Evolutionary conservation across 2,797 vertebrate genomes (phyloP), one percentile per base, ranked within the genome.

Genomic region (Poeciliopsis gracilis): DNA sequence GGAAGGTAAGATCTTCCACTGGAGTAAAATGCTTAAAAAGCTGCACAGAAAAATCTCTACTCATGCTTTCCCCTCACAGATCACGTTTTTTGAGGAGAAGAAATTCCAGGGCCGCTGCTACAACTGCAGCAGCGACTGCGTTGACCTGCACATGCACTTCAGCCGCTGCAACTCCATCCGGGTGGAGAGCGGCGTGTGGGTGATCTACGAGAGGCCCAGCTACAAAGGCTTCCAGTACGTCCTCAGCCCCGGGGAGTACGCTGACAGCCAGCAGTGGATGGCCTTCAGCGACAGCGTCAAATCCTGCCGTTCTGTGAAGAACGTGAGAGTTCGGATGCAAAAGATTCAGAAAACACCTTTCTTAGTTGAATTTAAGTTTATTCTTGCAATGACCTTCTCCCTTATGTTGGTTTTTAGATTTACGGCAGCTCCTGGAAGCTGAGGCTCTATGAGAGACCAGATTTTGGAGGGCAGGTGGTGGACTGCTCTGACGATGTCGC

Each of bases 401-500:
- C 46, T 74, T 76, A 10, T 43, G 66, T 57, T 9, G 85, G 28
- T 74, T 61, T 47, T 9, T 36, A 97, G 97, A 89, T 93, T 2
- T 92, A 94, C 0, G 94, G 95, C 85, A 93, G 90, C n/a, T 90
- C 88, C 1, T 94, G 94, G 91, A 96, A 96, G 91, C 90, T 97
- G 87, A 95, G 96, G 84, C 80, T 97, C 46, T 97, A 96, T 53
- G 96, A 97, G 88, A 95, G 95, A 75, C 95, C 95, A 0, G 96
- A 97, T 80, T 97, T 97, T 0, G 94, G 82, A 0, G 96, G 96
- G 36, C 95, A 96, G 93, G 95, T 96, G 96, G 91, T 96, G 0
- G 97, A 97, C 87, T 94, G 91, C 87, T 93, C 91, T 0, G 96
- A 97, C 13, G 97, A 97, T 77, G 97, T 96, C 70, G 94, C 96